Conservation (phyloP, 92 coral and sea anemone genomes). For the Zoanthus solanderi region DNA sequence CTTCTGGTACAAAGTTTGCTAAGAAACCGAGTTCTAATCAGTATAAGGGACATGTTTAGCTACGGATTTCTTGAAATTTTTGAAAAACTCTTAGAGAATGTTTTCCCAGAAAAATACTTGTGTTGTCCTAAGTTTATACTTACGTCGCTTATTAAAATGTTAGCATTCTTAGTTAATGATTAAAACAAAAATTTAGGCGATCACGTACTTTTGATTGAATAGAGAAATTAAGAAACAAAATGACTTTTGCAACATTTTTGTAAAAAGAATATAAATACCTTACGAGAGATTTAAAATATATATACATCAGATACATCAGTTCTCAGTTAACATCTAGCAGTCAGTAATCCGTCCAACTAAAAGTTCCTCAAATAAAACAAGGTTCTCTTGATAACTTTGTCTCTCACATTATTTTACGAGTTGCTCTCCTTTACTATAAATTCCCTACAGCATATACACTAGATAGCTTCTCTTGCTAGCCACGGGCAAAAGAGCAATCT, state of each 20-base stretch:
- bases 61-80: neutral
- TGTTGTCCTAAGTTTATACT: slow-evolving; percentile 3
- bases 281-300: neutral
- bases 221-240: neutral
- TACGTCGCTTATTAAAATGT: neutral
- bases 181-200: neutral
- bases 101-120: slow-evolving; percentile 18
- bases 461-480: neutral
- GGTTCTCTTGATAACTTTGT: neutral
- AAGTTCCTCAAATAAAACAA: slow-evolving; percentile 6
- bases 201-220: slow-evolving; percentile 8
- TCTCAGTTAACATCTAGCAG: neutral
- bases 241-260: neutral
- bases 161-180: neutral
- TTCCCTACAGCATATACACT: neutral
- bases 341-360: neutral
- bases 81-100: slow-evolving; percentile 12
- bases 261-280: slow-evolving; percentile 1
- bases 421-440: neutral
- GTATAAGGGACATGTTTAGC: neutral
- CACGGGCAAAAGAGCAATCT: no score
- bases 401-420: neutral
- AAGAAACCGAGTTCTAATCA: neutral
- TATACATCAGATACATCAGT: neutral
- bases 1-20: slow-evolving; percentile 12